Evolutionary conservation across 2,113 vertebrate genomes (phyloP).

Genomic region (Anhinga rufa): DNA sequence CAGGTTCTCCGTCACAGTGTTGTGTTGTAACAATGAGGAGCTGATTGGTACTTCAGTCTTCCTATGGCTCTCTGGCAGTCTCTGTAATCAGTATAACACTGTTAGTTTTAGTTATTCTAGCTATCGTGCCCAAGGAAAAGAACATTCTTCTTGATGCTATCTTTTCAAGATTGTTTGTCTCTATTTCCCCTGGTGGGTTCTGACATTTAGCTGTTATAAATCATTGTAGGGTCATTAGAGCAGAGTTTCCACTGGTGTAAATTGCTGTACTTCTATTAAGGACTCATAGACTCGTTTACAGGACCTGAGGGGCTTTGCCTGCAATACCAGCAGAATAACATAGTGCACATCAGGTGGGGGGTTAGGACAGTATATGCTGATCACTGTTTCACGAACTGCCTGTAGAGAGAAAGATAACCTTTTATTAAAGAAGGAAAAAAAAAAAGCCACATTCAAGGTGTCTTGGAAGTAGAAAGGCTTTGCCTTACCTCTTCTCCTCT

Average conservation of each 20-base stretch:
- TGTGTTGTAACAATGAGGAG: background rate
- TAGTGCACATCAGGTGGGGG: background rate
- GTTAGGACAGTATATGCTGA: background rate
- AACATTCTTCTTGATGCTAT: background rate
- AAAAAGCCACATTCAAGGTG: background rate
- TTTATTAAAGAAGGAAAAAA: background rate
- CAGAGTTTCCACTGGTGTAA: background rate
- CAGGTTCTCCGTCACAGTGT: background rate
- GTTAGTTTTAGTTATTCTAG: constrained; percentile 2
- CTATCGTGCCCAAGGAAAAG: background rate
- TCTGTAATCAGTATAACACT: background rate
- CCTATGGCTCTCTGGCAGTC: background rate
- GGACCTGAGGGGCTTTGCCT: background rate
- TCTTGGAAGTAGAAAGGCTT: background rate
- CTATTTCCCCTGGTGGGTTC: background rate
- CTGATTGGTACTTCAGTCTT: background rate
- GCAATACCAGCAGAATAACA: background rate
- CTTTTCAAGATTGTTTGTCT: background rate
- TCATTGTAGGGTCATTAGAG: background rate
- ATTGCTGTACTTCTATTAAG: background rate
- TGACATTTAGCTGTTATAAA: constrained; percentile 12
- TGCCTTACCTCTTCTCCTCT: background rate
- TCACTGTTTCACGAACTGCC: background rate
- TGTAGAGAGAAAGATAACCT: background rate
- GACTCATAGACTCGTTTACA: background rate